Conservation (phyloP, 2,113 vertebrate genomes). For the Halcyon malimbica region DNA sequence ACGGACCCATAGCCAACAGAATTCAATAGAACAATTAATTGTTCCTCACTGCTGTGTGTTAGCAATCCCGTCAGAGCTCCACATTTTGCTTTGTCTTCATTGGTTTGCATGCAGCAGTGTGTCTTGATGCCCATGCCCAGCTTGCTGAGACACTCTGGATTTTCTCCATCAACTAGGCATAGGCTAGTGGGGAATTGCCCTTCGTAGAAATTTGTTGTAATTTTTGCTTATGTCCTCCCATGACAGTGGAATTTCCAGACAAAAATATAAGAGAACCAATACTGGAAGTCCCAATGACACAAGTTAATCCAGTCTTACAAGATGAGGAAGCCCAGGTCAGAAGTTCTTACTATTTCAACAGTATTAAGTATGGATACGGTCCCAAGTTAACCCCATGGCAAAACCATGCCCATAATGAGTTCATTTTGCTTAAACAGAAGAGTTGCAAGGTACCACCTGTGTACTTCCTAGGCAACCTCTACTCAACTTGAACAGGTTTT, state of each 20-base stretch:
- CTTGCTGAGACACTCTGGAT: background rate
- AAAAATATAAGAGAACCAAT: background rate
- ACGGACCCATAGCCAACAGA: background rate
- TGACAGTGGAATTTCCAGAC: background rate
- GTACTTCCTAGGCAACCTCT: background rate
- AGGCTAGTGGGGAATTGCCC: background rate
- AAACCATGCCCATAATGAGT: background rate
- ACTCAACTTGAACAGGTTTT: background rate
- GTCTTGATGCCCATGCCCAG: background rate
- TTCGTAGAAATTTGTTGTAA: background rate
- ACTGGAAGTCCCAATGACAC: background rate
- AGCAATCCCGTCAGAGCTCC: background rate
- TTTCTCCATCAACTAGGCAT: background rate
- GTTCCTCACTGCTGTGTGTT: background rate
- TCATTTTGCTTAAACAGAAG: background rate
- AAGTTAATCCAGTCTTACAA: slow-evolving; percentile 43
- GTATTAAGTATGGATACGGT: background rate
- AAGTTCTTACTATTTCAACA: background rate
- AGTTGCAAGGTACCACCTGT: background rate
- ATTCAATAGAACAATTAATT: background rate
- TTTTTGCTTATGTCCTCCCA: background rate
- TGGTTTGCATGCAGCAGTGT: background rate
- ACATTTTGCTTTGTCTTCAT: background rate
- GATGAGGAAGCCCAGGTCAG: slow-evolving; percentile 2
- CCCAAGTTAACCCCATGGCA: slow-evolving; percentile 4